These are phyloP conservation scores for Eudyptes chrysolophus DNA, from an alignment of 2,113 vertebrate genomes.

Conservation along the genomic window DNA sequence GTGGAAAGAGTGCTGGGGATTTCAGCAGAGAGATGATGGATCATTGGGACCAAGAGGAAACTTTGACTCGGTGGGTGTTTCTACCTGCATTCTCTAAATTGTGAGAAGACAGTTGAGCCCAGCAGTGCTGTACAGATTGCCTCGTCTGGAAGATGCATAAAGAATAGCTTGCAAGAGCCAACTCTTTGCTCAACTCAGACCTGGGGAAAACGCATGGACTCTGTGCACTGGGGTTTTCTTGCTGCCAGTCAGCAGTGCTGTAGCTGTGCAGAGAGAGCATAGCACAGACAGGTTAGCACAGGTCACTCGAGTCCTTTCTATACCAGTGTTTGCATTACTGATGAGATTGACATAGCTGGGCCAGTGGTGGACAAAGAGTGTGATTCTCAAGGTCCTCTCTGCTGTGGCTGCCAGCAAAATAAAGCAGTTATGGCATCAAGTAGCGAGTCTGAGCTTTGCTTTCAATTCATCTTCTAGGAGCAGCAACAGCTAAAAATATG, in stretches of 20 bases:
- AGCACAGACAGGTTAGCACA: neutral
- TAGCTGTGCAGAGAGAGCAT: neutral
- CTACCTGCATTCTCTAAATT: neutral
- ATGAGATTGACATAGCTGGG: slow-evolving; percentile 26
- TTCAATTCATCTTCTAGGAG: neutral
- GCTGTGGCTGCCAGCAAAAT: neutral
- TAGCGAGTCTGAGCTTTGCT: neutral
- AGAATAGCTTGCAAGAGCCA: neutral
- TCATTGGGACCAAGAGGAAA: neutral
- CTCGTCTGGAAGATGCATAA: neutral
- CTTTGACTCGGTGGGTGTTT: neutral
- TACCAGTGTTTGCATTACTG: neutral
- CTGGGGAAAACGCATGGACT: neutral
- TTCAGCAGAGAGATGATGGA: neutral
- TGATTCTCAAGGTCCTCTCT: neutral
- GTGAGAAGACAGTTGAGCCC: neutral
- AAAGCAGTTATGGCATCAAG: neutral
- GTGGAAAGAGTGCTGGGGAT: neutral
- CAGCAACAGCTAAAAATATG: neutral
- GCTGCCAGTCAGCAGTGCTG: neutral
- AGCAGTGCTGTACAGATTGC: neutral
- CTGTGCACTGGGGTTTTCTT: neutral
- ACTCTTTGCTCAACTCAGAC: neutral
- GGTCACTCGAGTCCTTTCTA: neutral
- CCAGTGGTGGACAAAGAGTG: neutral